These are phyloP conservation scores for Microcebus jonahi DNA, from an alignment of 2,113 vertebrate species.

Conservation along the genomic window DNA sequence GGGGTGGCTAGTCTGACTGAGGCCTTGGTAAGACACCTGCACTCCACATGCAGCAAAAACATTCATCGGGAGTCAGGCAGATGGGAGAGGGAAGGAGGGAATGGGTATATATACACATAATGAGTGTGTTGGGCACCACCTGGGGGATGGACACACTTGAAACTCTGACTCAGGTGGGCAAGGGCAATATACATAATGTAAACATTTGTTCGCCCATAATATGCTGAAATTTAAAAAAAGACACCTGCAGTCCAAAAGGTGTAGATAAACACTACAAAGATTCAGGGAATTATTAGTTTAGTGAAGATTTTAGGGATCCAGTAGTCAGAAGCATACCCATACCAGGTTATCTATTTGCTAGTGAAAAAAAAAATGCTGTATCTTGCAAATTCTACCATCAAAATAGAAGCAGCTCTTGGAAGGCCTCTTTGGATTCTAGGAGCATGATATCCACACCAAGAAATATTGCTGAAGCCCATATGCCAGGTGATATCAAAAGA, in stretches of 20 bases:
- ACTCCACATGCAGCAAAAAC: not conserved
- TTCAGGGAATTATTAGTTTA: not conserved
- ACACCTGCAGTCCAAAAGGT: not conserved
- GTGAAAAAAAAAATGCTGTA: not conserved
- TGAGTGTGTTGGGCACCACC: no score
- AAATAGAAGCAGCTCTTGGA: not conserved
- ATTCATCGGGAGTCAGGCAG: no score
- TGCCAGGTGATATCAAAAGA: not conserved
- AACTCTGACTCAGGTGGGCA: no score
- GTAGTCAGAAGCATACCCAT: not conserved
- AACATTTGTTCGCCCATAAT: no score
- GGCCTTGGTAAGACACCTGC: not conserved
- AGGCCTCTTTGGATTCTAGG: not conserved
- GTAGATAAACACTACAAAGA: not conserved
- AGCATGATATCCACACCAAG: no score
- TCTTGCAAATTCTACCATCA: not conserved
- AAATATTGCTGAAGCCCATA: not conserved
- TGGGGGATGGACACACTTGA: no score
- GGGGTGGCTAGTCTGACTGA: not conserved
- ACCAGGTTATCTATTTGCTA: not conserved
- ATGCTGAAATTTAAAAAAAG: no score
- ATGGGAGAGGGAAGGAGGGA: no score
- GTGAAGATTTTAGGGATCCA: not conserved
- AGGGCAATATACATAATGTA: no score
- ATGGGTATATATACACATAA: no score